These are phyloP conservation scores for Leucoptera coffeella DNA, from an alignment of 2,888 invertebrate species.

Conservation along the genomic window DNA sequence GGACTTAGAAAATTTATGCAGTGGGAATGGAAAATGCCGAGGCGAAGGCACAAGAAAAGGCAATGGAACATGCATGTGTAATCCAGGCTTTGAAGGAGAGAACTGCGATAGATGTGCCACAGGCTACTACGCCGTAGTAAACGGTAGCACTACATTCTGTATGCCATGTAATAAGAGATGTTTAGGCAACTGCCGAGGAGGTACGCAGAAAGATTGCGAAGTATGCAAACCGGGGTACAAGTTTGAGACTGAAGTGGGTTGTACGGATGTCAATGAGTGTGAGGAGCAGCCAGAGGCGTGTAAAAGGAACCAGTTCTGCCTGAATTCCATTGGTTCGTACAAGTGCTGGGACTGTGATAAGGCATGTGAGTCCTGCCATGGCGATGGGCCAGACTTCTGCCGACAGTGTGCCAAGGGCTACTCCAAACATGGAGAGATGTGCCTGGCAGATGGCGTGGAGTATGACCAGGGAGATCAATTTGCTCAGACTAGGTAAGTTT, in stretches of 20 bases:
- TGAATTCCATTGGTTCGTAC: slow-evolving; percentile 82
- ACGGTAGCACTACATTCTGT: slow-evolving; percentile 70
- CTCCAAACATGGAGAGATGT: slow-evolving; percentile 65
- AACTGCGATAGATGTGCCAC: slow-evolving; percentile 71
- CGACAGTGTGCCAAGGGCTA: slow-evolving; percentile 71
- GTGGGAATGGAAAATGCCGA: slow-evolving; percentile 69
- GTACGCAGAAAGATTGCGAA: slow-evolving; percentile 60
- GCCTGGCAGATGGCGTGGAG: slow-evolving; percentile 59
- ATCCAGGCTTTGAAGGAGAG: slow-evolving; percentile 73
- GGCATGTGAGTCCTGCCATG: slow-evolving; percentile 76
- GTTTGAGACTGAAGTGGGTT: slow-evolving; percentile 68
- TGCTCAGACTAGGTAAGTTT: slow-evolving; percentile 24
- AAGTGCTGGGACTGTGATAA: slow-evolving; percentile 77
- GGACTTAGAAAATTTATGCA: slow-evolving; percentile 68
- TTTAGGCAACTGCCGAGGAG: slow-evolving; percentile 65
- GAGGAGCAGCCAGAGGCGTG: slow-evolving; percentile 42
- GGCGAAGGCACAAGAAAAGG: slow-evolving; percentile 92
- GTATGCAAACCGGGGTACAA: slow-evolving; percentile 65
- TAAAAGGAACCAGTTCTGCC: slow-evolving; percentile 71
- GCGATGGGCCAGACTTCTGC: slow-evolving; percentile 91
- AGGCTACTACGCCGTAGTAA: slow-evolving; percentile 69
- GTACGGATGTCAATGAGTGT: slow-evolving; percentile 84
- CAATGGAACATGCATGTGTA: slow-evolving; percentile 84
- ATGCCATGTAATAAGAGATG: slow-evolving; percentile 77
- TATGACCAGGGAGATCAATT: slow-evolving; percentile 21